phyloP scores from a whole-genome alignment of 2,888 invertebrate species.

The Halocaridina rubra region DNA sequence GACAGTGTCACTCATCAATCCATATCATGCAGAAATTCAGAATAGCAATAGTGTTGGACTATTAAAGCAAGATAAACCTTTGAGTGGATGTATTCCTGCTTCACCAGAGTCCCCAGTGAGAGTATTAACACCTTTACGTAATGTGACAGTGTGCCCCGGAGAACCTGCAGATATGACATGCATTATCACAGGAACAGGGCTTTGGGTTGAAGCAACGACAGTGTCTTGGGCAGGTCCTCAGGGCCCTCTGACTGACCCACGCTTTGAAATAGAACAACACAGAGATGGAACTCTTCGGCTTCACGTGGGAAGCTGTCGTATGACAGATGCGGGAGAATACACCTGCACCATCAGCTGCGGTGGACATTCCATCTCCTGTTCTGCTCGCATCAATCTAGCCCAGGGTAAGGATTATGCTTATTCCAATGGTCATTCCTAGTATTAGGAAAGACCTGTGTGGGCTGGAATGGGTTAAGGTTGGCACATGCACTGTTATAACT shows the following conservation, averaged over 20 bases:
- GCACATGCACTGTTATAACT: not conserved
- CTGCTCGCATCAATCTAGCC: conserved; percentile 50
- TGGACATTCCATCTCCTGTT: conserved; percentile 51
- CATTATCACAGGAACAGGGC: conserved; percentile 45
- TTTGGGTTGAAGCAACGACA: conserved; percentile 50
- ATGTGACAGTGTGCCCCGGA: conserved; percentile 50
- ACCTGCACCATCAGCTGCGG: conserved; percentile 58
- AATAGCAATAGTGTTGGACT: not conserved
- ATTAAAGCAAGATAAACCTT: conserved; percentile 6
- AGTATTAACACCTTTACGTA: conserved; percentile 45
- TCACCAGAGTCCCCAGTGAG: conserved; percentile 53
- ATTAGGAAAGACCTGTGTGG: conserved; percentile 14
- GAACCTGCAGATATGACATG: conserved; percentile 57
- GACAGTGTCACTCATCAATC: conserved; percentile 52
- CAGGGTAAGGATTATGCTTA: conserved; percentile 48
- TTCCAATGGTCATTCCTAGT: conserved; percentile 52
- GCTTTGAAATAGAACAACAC: conserved; percentile 61
- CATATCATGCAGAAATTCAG: conserved; percentile 30
- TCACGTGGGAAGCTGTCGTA: conserved; percentile 52
- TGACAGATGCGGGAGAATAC: conserved; percentile 59
- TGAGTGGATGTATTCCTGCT: conserved; percentile 44
- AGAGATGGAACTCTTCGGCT: conserved; percentile 58
- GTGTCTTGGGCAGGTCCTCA: conserved; percentile 56
- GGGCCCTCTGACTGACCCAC: conserved; percentile 53
- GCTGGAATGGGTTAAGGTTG: conserved; percentile 30